Base-by-base conservation (phyloP, 1,140 invertebrate species). In the Drosophila bocqueti region DNA sequence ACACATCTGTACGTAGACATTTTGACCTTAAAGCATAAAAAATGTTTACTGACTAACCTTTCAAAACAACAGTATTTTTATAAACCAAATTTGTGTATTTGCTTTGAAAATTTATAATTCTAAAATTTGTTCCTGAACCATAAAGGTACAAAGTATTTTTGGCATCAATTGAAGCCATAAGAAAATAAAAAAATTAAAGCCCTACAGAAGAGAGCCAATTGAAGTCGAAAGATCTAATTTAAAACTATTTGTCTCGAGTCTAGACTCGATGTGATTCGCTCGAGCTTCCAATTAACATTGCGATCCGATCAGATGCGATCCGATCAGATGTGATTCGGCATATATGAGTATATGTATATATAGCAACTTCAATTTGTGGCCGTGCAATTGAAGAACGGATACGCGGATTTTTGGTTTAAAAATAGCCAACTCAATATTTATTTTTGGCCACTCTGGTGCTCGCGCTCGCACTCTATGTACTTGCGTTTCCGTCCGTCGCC, bases 351-450 rank as follows among this genome's bases (percentile, higher is more conserved):
- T 16, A 10, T 16, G 7, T 34, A 36, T 38, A 18, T 46, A 54
- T 36, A 52, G 26, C 34, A 69, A 71, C 68, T 72, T 71, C 65
- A 42, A 49, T 49, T 49, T 71, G 50, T 38, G 31, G 16, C 31
- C 63, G 52, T 42, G n/a, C 67, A 58, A 72, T 73, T 59, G 67
- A 16, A 8, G 26, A 72, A 59, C 54, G 38, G 67, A 61, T 49
- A 73, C 68, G 71, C 47, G 57, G 60, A 54, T 77, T 72, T 78
- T 46, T 11, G 60, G 16, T 45, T 69, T 86, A 78, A 63, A 81
- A 85, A 85, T 86, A 85, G 82, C 65, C 72, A 71, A 66, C 46
- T 84, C 68, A 81, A 85, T 85, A 79, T 85, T 85, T 85, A 85
- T 85, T 81, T 85, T 85, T 67, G 74, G 79, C 61, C 71, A 61